Evolutionary conservation across 2,797 vertebrate species (phyloP).

Genomic region (Crocidura indochinensis): DNA sequence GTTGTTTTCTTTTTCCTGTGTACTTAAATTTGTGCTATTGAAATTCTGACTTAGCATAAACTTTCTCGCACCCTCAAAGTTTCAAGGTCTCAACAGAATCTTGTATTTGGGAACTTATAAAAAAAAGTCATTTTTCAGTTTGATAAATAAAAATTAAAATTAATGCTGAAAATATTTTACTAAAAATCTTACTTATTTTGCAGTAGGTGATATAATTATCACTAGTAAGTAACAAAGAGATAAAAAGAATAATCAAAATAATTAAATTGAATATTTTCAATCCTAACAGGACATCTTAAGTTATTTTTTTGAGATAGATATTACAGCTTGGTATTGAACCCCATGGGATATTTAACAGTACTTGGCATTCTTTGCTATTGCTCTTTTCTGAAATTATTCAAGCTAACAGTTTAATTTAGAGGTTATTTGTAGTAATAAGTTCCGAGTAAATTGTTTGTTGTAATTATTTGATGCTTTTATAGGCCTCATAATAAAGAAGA

Average conservation of each 20-base stretch:
- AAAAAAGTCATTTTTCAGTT: background rate
- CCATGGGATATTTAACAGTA: constrained; percentile 8
- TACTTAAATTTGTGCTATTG: background rate
- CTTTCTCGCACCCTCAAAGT: background rate
- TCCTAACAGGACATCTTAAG: constrained; percentile 11
- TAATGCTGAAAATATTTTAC: background rate
- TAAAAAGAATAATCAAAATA: background rate
- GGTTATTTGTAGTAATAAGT: constrained; percentile 77
- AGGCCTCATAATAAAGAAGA: constrained; percentile 64
- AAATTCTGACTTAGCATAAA: fast-evolving
- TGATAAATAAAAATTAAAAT: background rate
- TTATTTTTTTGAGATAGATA: background rate
- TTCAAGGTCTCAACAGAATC: background rate
- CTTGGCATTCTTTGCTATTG: constrained; percentile 45
- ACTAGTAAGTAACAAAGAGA: background rate
- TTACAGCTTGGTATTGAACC: background rate
- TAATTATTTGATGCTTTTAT: constrained; percentile 85
- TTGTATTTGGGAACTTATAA: background rate
- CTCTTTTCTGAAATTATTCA: constrained; percentile 42
- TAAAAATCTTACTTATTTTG: constrained; percentile 19
- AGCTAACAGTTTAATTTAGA: constrained; percentile 74
- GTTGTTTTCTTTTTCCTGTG: background rate
- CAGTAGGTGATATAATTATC: background rate
- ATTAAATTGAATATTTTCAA: background rate
- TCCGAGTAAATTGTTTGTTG: constrained; percentile 69